Evolutionary conservation across 2,888 invertebrate genomes (phyloP), one percentile per base, ranked within the genome.

Genomic region (Sepioteuthis lessoniana): DNA sequence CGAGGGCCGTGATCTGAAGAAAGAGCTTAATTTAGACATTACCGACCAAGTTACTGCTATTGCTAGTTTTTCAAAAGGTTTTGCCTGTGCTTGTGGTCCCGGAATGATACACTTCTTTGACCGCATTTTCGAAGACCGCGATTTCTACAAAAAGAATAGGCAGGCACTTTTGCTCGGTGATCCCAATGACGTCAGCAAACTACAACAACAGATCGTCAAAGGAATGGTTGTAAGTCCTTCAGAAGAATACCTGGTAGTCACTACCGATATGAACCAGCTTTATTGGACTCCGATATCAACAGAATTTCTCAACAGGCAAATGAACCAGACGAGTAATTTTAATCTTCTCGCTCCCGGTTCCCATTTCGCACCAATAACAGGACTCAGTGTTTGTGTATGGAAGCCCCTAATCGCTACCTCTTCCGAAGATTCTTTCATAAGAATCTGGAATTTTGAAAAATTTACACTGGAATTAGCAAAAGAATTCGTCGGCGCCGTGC

Each of bases 361-460:
- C 16, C 92, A 92, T 92, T 92, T 47, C 47, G 47, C 42, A 92
- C n/a, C 46, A n/a, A 92, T 92, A n/a, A 92, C 92, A 1, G 92
- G 92, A 38, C 47, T 42, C 7, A 47, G 92, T 92, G 92, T 92
- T 47, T 92, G 31, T 31, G 42, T n/a, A 47, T 92, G 92, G 92
- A 92, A 92, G 21, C 92, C 92, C 35, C 46, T 92, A 42, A 46
- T 92, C n/a, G 92, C 92, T 46, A 92, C 92, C 10, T n/a, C 46
- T 47, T 92, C 92, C 21, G 46, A 47, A 28, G 92, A 92, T 10
- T 42, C 46, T 92, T 92, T 47, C 28, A 92, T 92, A 92, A 46
- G 47, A 46, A n/a, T 92, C 16, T 92, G 92, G 92, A 92, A 92
- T 47, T 42, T n/a, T 35, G 92, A 92, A 16, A 92, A 42, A 0